These are phyloP conservation scores for Eustalomyia histrio DNA, from an alignment of 2,888 invertebrate species.

Conservation along the genomic window DNA sequence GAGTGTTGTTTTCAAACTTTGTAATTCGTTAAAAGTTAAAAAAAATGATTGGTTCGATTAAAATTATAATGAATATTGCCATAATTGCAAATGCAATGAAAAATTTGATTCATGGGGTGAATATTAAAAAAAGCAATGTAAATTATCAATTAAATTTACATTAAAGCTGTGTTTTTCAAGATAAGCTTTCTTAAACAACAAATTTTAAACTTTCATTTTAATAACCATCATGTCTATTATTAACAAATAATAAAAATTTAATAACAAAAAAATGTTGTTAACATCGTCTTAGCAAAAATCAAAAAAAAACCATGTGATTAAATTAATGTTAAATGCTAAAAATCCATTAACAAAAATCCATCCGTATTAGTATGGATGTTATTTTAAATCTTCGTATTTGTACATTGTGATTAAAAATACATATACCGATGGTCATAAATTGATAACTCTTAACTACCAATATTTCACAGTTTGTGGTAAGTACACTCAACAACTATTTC, in stretches of 20 bases:
- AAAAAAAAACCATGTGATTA: background rate
- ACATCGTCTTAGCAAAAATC: constrained; percentile 14
- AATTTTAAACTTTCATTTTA: background rate
- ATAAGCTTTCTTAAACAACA: background rate
- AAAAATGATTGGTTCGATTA: background rate
- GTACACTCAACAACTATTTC: too few relatives aligned
- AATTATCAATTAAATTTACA: background rate
- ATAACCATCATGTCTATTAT: constrained; percentile 9
- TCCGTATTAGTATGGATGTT: constrained; percentile 32
- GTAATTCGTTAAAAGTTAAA: too few relatives aligned
- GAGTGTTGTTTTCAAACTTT: too few relatives aligned
- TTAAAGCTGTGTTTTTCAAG: background rate
- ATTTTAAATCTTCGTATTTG: constrained; percentile 29
- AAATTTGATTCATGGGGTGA: background rate
- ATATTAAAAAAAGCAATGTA: background rate
- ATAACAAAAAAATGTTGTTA: constrained; percentile 15
- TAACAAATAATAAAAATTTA: constrained; percentile 16
- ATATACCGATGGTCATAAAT: background rate
- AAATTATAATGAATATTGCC: background rate
- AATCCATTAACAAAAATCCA: constrained; percentile 54
- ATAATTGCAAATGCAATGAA: background rate
- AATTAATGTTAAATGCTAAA: constrained; percentile 45
- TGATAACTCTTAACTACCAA: too few relatives aligned
- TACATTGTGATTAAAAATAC: constrained; percentile 1
- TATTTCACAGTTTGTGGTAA: too few relatives aligned